These are phyloP conservation scores for Sebastes flavidus DNA, from an alignment of 2,797 vertebrate species.

Conservation along the genomic window DNA sequence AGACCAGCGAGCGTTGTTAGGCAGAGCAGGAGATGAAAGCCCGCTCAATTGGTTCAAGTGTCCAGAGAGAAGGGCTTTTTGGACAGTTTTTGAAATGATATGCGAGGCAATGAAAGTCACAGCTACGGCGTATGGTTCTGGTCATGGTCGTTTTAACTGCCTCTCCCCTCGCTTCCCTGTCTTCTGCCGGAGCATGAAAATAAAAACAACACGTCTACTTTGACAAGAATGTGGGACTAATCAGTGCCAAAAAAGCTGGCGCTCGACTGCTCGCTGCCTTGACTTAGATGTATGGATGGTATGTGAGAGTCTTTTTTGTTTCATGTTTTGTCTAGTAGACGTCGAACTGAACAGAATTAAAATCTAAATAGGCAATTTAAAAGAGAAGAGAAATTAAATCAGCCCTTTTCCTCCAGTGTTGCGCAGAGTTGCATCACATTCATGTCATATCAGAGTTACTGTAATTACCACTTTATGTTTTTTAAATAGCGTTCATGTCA, in stretches of 20 bases:
- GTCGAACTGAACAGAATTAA: not conserved
- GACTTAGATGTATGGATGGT: conserved; percentile 44
- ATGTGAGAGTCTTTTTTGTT: conserved; percentile 32
- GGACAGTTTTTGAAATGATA: conserved; percentile 63
- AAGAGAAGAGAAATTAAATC: not conserved
- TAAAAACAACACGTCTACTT: conserved; percentile 69
- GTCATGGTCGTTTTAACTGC: conserved; percentile 63
- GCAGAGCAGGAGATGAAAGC: conserved; percentile 69
- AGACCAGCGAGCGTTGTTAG: conserved; percentile 43
- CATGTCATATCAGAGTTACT: not conserved
- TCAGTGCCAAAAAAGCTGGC: conserved; percentile 48
- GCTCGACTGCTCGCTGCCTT: conserved; percentile 28
- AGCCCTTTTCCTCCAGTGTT: not conserved
- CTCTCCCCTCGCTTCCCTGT: conserved; percentile 47
- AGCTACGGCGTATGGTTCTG: conserved; percentile 63
- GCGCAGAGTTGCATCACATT: not conserved
- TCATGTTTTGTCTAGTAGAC: not conserved
- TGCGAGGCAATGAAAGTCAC: conserved; percentile 71
- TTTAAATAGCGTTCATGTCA: not conserved
- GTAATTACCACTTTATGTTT: not conserved
- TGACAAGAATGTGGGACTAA: conserved; percentile 71
- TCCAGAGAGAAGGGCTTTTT: conserved; percentile 58
- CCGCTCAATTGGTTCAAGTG: conserved; percentile 54
- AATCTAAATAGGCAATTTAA: not conserved
- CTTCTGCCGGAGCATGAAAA: conserved; percentile 63